These are phyloP conservation scores for Porites lobata DNA, from an alignment of 92 coral and sea anemone species.

Conservation along the genomic window DNA sequence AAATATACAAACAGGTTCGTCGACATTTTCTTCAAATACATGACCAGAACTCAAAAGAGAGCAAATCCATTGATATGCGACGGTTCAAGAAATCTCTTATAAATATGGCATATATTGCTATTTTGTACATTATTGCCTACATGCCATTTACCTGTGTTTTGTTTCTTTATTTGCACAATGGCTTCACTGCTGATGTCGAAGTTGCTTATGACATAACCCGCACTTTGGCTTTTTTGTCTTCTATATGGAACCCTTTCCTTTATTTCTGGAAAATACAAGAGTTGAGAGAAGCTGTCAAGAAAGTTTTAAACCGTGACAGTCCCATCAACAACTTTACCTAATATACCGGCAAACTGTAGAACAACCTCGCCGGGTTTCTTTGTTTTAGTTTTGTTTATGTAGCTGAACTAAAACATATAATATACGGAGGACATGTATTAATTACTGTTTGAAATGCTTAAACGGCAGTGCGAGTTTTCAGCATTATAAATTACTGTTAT, in stretches of 20 bases:
- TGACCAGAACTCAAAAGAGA: constrained; percentile 1
- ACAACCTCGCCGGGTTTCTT: too few species aligned
- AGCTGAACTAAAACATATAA: too few species aligned
- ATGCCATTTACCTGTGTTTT: constrained; percentile 65
- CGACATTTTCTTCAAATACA: constrained; percentile 57
- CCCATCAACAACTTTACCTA: background rate
- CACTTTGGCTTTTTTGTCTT: constrained; percentile 58
- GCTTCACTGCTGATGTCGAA: constrained; percentile 40
- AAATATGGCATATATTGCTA: constrained; percentile 65
- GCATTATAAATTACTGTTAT: too few species aligned
- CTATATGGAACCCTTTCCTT: constrained; percentile 61
- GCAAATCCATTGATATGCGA: constrained; percentile 25
- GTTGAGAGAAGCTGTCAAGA: constrained; percentile 52
- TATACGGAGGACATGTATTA: too few species aligned
- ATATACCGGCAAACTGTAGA: background rate
- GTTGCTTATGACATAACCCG: constrained; percentile 71
- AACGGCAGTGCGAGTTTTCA: too few species aligned
- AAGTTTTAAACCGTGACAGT: background rate
- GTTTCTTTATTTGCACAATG: constrained; percentile 41
- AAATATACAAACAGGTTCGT: constrained; percentile 60
- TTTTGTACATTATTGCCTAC: constrained; percentile 57
- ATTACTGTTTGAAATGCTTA: too few species aligned
- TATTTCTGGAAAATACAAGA: constrained; percentile 77
- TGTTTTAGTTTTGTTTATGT: too few species aligned
- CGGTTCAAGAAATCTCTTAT: constrained; percentile 53